A percentile compares a stretch with the other conserved stretches of the same genome.
These are phyloP conservation scores for Bolinopsis microptera DNA, from an alignment of 37 sponge, comb jelly and placozoan species.

Conservation along the genomic window DNA sequence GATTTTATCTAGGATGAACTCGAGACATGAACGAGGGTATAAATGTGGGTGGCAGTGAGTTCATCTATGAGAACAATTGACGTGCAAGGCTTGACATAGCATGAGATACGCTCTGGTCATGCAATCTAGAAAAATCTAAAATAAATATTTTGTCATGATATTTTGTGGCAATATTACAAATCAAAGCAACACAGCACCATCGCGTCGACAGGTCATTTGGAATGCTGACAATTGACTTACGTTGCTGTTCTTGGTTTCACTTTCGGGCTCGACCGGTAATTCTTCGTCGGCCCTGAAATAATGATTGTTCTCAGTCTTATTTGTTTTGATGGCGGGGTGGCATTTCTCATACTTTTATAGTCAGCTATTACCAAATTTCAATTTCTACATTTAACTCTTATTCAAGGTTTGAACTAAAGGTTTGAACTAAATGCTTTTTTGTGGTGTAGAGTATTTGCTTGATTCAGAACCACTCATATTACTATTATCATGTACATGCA, in stretches of 20 bases:
- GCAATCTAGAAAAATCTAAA: background rate
- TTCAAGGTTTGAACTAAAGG: too few species aligned
- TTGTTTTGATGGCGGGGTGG: too few species aligned
- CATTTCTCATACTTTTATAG: too few species aligned
- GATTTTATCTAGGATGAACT: background rate
- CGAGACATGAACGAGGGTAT: background rate
- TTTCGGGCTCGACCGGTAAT: background rate
- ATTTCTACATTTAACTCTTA: too few species aligned
- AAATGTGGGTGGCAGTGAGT: background rate
- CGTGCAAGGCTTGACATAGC: background rate
- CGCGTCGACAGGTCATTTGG: background rate
- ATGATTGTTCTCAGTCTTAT: too few species aligned
- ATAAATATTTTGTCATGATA: too few species aligned
- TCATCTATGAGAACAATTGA: background rate
- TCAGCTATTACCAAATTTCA: too few species aligned
- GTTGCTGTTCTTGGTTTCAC: background rate
- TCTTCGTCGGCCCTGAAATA: background rate
- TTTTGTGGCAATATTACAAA: background rate
- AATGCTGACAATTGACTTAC: background rate
- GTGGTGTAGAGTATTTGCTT: too few species aligned
- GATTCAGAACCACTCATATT: too few species aligned
- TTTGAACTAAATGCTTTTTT: too few species aligned
- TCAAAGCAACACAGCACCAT: background rate
- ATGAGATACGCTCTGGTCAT: background rate
- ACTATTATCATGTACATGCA: too few species aligned